Percentiles rank a stretch among this genome's conserved stretches.
phyloP scores from a whole-genome alignment of 2,113 vertebrate genomes.

The Gallinago jamesoni region DNA sequence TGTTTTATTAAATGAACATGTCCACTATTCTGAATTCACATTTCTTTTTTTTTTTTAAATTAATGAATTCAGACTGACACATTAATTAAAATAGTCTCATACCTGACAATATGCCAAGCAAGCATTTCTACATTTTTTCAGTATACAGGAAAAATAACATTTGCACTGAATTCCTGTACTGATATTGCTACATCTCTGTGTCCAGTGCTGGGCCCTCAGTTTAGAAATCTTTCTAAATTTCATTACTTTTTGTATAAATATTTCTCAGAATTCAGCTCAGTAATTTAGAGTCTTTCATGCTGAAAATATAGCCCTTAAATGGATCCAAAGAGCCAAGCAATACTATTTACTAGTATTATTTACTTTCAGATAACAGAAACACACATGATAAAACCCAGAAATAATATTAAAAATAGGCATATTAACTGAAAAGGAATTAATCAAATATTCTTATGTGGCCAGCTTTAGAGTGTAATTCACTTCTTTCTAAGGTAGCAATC shows the following conservation, averaged over 20 bases:
- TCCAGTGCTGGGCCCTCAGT: accelerated
- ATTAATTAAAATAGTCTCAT: neutral
- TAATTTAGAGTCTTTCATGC: neutral
- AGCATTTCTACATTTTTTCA: neutral
- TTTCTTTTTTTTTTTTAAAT: neutral
- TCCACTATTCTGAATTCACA: neutral
- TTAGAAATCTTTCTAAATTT: neutral
- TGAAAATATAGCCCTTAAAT: neutral
- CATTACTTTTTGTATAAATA: neutral
- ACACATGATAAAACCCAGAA: neutral
- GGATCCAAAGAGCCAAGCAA: neutral
- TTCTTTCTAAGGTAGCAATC: neutral
- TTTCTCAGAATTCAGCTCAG: neutral
- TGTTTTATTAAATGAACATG: neutral
- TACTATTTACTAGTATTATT: no score
- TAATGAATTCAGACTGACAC: neutral
- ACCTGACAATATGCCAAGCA: neutral
- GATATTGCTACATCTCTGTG: neutral
- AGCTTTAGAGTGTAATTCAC: neutral
- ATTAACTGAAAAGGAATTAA: neutral
- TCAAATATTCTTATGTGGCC: neutral
- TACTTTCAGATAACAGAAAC: neutral
- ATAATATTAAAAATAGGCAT: neutral
- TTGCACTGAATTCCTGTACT: neutral
- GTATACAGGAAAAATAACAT: neutral